Evolutionary conservation across 2,113 vertebrate genomes (phyloP).

Genomic region (Excalfactoria chinensis): DNA sequence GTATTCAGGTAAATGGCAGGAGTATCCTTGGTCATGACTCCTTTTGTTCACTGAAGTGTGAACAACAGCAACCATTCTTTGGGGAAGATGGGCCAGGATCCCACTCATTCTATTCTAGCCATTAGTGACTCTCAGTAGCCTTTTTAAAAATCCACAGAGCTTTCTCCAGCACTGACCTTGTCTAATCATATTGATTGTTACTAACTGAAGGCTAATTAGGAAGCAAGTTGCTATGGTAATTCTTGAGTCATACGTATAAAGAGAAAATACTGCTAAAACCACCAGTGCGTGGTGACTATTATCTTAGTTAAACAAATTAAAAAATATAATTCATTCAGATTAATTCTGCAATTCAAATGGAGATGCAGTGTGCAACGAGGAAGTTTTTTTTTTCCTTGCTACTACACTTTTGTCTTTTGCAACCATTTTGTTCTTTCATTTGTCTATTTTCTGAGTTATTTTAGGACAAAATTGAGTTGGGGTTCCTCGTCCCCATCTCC

Average conservation of each 20-base stretch:
- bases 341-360: constrained; percentile 69
- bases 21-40: neutral
- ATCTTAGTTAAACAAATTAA: constrained; percentile 73
- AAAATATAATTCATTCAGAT: constrained; percentile 77
- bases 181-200: constrained; percentile 76
- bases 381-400: constrained; percentile 30
- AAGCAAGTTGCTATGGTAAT: constrained; percentile 81
- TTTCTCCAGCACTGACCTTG: constrained; percentile 71
- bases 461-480: neutral
- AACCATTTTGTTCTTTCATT: constrained; percentile 36
- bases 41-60: neutral
- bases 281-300: constrained; percentile 64
- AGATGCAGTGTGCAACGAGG: constrained; percentile 22
- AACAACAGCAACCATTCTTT: neutral
- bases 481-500: neutral
- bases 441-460: constrained; percentile 26
- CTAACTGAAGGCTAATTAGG: constrained; percentile 76
- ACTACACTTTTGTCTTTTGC: neutral
- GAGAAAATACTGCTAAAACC: constrained; percentile 72
- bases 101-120: neutral
- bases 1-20: neutral
- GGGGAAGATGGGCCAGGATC: neutral
- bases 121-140: neutral
- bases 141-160: constrained; percentile 40
- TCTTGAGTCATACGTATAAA: constrained; percentile 72